Evolutionary conservation across 2,113 vertebrate genomes (phyloP).

Genomic region (Macquaria ambigua): DNA sequence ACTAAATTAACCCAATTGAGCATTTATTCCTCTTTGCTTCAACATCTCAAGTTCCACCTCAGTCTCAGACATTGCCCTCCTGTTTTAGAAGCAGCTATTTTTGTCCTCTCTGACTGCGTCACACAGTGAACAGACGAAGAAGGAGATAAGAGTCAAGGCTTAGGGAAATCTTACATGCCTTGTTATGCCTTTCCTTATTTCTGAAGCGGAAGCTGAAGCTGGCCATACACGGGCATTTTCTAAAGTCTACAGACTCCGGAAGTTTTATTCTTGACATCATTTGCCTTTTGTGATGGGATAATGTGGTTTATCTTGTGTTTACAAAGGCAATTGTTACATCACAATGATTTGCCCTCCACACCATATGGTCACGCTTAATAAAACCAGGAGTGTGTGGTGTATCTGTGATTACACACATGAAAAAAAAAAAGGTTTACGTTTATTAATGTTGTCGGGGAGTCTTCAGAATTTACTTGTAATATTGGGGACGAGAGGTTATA

Average conservation of each 20-base stretch:
- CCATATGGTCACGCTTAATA: slow-evolving; percentile 44
- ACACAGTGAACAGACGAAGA: slow-evolving; percentile 54
- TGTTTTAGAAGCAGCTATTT: slow-evolving; percentile 77
- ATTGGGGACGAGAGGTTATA: background rate
- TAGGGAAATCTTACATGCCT: slow-evolving; percentile 58
- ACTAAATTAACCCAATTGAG: slow-evolving; percentile 28
- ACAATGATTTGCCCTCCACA: background rate
- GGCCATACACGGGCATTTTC: background rate
- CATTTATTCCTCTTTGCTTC: slow-evolving; percentile 11
- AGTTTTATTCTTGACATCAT: slow-evolving; percentile 1
- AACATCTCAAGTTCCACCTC: slow-evolving; percentile 49
- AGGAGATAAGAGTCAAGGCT: slow-evolving; percentile 65
- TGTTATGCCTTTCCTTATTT: slow-evolving; percentile 42
- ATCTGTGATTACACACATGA: background rate
- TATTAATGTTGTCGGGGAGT: background rate
- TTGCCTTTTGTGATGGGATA: background rate
- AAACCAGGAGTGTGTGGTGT: slow-evolving; percentile 28
- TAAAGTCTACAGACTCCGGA: background rate
- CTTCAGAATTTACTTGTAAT: background rate
- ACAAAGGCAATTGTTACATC: slow-evolving; percentile 22
- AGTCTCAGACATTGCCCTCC: slow-evolving; percentile 52
- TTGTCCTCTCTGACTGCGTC: slow-evolving; percentile 65
- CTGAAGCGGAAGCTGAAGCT: slow-evolving; percentile 10
- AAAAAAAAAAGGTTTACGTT: background rate
- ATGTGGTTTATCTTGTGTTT: slow-evolving; percentile 10